Evolutionary conservation across 2,888 invertebrate genomes (phyloP).

Genomic region (Mesochorus sp.): DNA sequence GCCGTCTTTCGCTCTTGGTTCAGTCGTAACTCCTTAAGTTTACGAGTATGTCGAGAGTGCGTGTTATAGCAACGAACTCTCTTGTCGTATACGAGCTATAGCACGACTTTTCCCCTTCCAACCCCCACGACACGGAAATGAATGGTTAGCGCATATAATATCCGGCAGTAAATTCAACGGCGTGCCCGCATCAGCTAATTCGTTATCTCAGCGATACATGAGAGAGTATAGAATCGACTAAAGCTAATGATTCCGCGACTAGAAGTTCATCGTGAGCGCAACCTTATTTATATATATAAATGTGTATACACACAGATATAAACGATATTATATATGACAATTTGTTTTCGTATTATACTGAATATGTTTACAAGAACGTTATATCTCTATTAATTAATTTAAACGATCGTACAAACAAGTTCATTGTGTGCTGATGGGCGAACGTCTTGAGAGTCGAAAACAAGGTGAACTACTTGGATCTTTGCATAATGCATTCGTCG

Average conservation of each 20-base stretch:
- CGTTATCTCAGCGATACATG: conserved; percentile 54
- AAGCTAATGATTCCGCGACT: conserved; percentile 34
- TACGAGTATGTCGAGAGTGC: conserved; percentile 57
- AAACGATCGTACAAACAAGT: neutral
- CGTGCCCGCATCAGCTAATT: conserved; percentile 52
- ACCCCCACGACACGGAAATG: conserved; percentile 47
- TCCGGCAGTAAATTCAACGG: conserved; percentile 58
- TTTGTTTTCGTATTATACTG: neutral
- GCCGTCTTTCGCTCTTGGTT: conserved; percentile 6
- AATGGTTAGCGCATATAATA: conserved; percentile 61
- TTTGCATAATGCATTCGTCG: too few species aligned
- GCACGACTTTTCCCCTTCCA: conserved; percentile 24
- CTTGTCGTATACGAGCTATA: conserved; percentile 37
- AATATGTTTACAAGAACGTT: conserved; percentile 20
- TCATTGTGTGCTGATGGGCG: neutral
- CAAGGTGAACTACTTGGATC: neutral
- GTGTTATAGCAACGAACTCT: conserved; percentile 46
- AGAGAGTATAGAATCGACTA: conserved; percentile 15
- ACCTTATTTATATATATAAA: neutral
- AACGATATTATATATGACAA: too few species aligned
- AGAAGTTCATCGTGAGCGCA: conserved; percentile 18
- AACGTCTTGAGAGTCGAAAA: neutral
- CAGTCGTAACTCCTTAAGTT: conserved; percentile 55
- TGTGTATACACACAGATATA: too few species aligned
- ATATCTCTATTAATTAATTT: neutral